These are phyloP conservation scores for Centropus bengalensis DNA, from an alignment of 2,113 vertebrate species.

Conservation along the genomic window DNA sequence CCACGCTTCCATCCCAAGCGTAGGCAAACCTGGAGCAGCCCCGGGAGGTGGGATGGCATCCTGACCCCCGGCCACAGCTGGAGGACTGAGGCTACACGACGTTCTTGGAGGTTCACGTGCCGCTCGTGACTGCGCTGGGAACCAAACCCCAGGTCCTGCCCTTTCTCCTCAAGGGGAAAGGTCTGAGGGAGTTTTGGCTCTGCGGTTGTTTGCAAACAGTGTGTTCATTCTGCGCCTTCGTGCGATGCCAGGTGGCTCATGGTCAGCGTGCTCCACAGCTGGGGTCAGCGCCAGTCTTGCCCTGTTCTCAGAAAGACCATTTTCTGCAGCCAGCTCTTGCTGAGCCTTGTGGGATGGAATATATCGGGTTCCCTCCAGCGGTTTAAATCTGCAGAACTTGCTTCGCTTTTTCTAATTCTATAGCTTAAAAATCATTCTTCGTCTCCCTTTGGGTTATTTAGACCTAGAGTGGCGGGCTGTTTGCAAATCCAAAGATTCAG, in stretches of 20 bases:
- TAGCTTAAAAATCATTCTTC: background rate
- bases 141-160: background rate
- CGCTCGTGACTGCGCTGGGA: accelerated
- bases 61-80: accelerated
- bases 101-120: background rate
- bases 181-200: background rate
- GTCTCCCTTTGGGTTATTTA: background rate
- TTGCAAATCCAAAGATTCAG: background rate
- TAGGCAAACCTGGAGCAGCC: accelerated
- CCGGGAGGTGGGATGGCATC: accelerated
- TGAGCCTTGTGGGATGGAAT: background rate
- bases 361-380: background rate
- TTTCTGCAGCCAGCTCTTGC: background rate
- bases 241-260: background rate
- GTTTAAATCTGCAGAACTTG: background rate
- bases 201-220: background rate
- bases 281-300: background rate
- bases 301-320: background rate
- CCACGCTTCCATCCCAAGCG: accelerated
- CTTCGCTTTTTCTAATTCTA: background rate
- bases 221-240: background rate
- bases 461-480: background rate
- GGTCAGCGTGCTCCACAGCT: background rate
- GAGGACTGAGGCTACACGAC: accelerated
- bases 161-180: background rate